phyloP scores from a whole-genome alignment of 2,888 invertebrate species.

The Ectemnius continuus region DNA sequence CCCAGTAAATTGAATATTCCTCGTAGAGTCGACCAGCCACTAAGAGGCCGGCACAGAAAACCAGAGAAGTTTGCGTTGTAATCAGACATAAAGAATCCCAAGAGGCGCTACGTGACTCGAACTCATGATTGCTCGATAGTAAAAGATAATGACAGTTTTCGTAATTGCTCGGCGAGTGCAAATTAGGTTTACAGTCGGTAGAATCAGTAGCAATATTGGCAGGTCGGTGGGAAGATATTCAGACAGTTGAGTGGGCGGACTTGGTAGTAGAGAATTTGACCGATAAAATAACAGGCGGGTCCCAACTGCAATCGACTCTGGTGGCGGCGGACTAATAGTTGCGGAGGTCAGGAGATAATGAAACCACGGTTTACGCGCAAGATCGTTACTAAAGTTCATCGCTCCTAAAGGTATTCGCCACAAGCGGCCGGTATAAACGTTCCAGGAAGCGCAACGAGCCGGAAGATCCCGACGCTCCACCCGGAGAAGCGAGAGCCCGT shows the following conservation, averaged over 20 bases:
- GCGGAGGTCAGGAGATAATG: slow-evolving; percentile 51
- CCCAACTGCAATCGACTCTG: slow-evolving; percentile 27
- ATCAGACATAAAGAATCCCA: no score
- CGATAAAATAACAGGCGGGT: slow-evolving; percentile 23
- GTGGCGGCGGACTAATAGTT: slow-evolving; percentile 11
- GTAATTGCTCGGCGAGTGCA: no score
- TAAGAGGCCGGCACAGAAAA: no score
- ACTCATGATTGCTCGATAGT: no score
- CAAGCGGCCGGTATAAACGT: slow-evolving; percentile 55
- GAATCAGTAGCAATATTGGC: no score
- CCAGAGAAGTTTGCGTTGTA: no score
- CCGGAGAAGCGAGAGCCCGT: slow-evolving; percentile 37
- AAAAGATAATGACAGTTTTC: no score
- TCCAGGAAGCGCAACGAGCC: slow-evolving; percentile 48
- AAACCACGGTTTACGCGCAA: slow-evolving; percentile 48
- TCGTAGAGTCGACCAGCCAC: no score
- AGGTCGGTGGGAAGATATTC: no score
- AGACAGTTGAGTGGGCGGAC: background rate
- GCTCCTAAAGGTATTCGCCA: slow-evolving; percentile 54
- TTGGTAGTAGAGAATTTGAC: slow-evolving; percentile 22
- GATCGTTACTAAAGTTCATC: slow-evolving; percentile 54
- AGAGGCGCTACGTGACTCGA: no score
- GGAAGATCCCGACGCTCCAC: slow-evolving; percentile 49
- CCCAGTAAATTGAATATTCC: no score
- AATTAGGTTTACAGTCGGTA: no score